A percentile compares a stretch with the other conserved stretches of the same genome.
phyloP scores from a whole-genome alignment of 1,140 invertebrate genomes.

The Metaphire vulgaris region DNA sequence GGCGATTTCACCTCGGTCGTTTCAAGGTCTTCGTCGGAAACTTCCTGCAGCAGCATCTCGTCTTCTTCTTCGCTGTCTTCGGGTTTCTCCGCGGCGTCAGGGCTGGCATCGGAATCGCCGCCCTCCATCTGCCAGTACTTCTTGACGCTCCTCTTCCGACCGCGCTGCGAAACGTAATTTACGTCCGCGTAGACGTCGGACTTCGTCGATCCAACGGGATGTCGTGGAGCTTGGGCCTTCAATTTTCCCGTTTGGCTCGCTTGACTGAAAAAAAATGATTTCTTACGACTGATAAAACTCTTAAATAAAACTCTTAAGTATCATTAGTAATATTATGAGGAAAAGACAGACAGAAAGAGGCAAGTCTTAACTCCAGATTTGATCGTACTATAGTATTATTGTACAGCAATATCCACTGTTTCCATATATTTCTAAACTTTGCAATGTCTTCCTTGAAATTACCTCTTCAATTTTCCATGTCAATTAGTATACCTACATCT shows the following conservation, averaged over 20 bases:
- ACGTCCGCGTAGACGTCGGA: neutral
- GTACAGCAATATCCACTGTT: too few species aligned
- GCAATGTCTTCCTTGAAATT: too few species aligned
- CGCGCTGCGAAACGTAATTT: slow-evolving; percentile 9
- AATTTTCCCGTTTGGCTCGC: neutral
- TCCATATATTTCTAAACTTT: too few species aligned
- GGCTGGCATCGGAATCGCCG: neutral
- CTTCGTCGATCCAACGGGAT: neutral
- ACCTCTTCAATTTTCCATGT: too few species aligned
- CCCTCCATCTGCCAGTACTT: slow-evolving; percentile 23
- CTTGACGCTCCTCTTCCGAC: slow-evolving; percentile 9
- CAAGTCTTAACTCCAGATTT: too few species aligned
- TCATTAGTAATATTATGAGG: too few species aligned
- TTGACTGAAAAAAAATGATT: neutral
- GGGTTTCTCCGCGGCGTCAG: neutral
- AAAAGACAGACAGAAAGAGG: too few species aligned
- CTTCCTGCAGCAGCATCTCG: neutral
- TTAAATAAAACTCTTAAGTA: too few species aligned
- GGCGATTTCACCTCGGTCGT: neutral
- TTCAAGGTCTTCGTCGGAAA: neutral
- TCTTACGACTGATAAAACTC: too few species aligned
- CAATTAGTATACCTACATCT: too few species aligned
- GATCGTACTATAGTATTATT: too few species aligned
- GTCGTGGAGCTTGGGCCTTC: neutral
- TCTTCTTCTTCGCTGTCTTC: neutral